These are phyloP conservation scores for Oryzaephilus surinamensis DNA, from an alignment of 1,140 invertebrate species.

Conservation along the genomic window DNA sequence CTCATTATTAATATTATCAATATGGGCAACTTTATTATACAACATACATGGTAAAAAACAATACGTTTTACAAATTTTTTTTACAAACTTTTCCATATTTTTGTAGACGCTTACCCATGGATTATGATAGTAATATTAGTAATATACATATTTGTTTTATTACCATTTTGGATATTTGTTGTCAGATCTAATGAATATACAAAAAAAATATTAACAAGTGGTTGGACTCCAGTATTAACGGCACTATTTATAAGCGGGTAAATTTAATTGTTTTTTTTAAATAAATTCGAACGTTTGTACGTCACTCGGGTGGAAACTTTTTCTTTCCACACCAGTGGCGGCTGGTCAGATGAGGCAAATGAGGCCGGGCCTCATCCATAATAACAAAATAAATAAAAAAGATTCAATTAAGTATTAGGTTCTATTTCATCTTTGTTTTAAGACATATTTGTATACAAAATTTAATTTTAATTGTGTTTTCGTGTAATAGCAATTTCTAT, in stretches of 20 bases:
- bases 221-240: conserved; percentile 77
- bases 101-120: conserved; percentile 50
- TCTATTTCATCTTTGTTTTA: too few species aligned
- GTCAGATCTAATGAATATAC: conserved; percentile 72
- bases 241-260: conserved; percentile 82
- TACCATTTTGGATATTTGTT: conserved; percentile 67
- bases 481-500: too few species aligned
- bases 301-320: too few species aligned
- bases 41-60: conserved; percentile 39
- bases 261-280: too few species aligned
- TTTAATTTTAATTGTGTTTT: too few species aligned
- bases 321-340: too few species aligned
- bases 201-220: conserved; percentile 62
- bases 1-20: conserved; percentile 70
- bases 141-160: conserved; percentile 47
- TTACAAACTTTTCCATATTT: conserved; percentile 21
- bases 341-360: too few species aligned
- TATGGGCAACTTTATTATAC: conserved; percentile 62
- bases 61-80: conserved; percentile 13
- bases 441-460: too few species aligned
- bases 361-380: too few species aligned
- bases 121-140: conserved; percentile 52
- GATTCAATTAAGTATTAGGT: too few species aligned
- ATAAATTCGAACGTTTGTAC: too few species aligned
- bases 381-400: too few species aligned